phyloP scores from a whole-genome alignment of 1,140 invertebrate species.

The honey bee (Apis mellifera) region Amel_HAv3.1 CM009931.2:6859001-6859500 shows the following conservation, averaged over 20 bases:
- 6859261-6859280: conserved; percentile 88
- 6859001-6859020: conserved; percentile 90
- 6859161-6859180: conserved; percentile 84
- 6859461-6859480: conserved; percentile 79
- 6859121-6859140: conserved; percentile 88
- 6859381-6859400: conserved; percentile 86
- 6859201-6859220: conserved; percentile 88
- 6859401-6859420: conserved; percentile 83
- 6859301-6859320: conserved; percentile 86
- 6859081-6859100: conserved; percentile 90
- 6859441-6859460: conserved; percentile 84
- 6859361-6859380: conserved; percentile 85
- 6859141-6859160: conserved; percentile 82
- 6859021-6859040: conserved; percentile 86
- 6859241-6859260: conserved; percentile 85
- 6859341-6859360: conserved; percentile 88
- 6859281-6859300: conserved; percentile 88
- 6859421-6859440: conserved; percentile 83
- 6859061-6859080: conserved; percentile 90
- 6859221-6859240: conserved; percentile 84
- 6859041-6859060: conserved; percentile 84
- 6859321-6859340: conserved; percentile 84
- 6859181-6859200: conserved; percentile 81
- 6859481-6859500: conserved; percentile 86
- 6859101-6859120: conserved; percentile 88